Base-by-base conservation (phyloP, 1,140 invertebrate genomes). In the Neotoxoptera formosana region DNA sequence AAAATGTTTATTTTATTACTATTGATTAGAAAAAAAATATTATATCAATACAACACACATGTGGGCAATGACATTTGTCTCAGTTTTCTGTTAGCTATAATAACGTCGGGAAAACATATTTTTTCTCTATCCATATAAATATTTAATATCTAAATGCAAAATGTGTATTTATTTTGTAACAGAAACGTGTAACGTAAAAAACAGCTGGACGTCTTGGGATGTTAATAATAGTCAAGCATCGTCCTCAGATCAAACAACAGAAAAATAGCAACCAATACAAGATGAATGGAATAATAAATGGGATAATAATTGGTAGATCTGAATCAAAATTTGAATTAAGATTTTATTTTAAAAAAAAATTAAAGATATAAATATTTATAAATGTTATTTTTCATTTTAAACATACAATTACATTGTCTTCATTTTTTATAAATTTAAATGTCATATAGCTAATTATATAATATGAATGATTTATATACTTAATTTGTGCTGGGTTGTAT, bases 241-340 rank as follows among this genome's bases (percentile, higher is more conserved):
- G 7, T 84, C 76, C 25, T 86, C 91, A 45, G 76, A 93, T 93
- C 91, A 93, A 93, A 86, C 91, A 56, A 84, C 91, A n/a, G 91
- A 93, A 86, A 93, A 93, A 93, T 93, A 93, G 86, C 91, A 93
- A 93, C 91, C 91, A 51, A 93, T 93, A 56, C 47, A 93, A 41
- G 91, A 93, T 20, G 91, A 91, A 6, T 91, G 90, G 90, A 91
- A 91, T 67, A 91, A 92, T 21, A 93, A 93, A 86, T 93, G 91
- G 91, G 91, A 93, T 45, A 93, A 93, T n/a, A 93, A 93, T 41
- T 93, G 91, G 91, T 93, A 84, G 81, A 53, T 53, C 21, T 92
- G n/a, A 11, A 48, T 91, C 14, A 48, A 83, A 48, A 30, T 51
- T 25, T 36, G 2, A 48, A 90, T 60, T 30, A 90, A 45, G 8